Base-by-base conservation (phyloP, 2,797 vertebrate species). In the Xyrichtys novacula region DNA sequence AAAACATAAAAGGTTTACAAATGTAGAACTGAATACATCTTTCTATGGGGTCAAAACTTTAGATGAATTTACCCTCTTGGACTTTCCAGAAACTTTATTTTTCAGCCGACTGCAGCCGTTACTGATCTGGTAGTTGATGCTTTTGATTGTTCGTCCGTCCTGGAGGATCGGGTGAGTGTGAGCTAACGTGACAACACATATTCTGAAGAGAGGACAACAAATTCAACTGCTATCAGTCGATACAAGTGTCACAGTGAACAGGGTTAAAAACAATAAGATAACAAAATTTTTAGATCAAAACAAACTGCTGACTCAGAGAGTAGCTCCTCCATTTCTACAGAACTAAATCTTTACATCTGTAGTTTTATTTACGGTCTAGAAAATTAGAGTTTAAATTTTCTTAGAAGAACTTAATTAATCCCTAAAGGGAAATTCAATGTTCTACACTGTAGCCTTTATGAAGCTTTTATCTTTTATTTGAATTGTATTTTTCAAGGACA, bases 1-100 rank as follows among this genome's bases (percentile, higher is more conserved):
- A n/a, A n/a, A n/a, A n/a, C n/a, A n/a, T n/a, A n/a, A 1, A 7
- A 16, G 14, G 17, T 6, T 19, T 2, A n/a, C n/a, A 3, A 19
- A n/a, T 7, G 7, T 23, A 4, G 23, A 12, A 6, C 20, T 4
- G 3, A 22, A 20, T 3, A 5, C n/a, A 43, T 43, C 20, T 15
- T 5, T 40, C 39, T 40, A 0, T 42, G 19, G 3, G 6, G 10
- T 29, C 4, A 16, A 20, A 3, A 44, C 34, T 3, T 66, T 11
- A 29, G 2, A 15, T 48, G 9, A 44, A 48, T 7, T 81, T 93
- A 99, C 98, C 95, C 97, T 90, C 88, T 99, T 99, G 52, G 97
- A 98, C 65, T 99, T 99, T 56, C 98, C 98, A 34, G 96, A 98
- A 16, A 99, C 98, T 89, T 97, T 98, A 87, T 99, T 99, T 71